Base-by-base conservation (phyloP, 2,888 invertebrate species). In the Agonopterix subpropinquella region DNA sequence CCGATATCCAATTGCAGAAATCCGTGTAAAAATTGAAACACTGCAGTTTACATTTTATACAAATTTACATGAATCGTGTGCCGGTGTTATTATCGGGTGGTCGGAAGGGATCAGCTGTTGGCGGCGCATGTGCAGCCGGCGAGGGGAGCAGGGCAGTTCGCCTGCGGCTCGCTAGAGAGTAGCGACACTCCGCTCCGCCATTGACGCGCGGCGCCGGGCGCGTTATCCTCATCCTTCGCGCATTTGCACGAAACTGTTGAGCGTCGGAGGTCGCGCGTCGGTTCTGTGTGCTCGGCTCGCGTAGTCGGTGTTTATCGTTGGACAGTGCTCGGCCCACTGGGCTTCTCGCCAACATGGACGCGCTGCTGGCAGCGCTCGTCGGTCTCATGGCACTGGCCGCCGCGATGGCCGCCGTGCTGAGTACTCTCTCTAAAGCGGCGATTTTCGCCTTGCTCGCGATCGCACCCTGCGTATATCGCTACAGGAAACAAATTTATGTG, bases 381-480 rank as follows among this genome's bases (percentile, higher is more conserved):
- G 85, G 84, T 61, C 77, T 89, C 55, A 87, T 89, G 89, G 89
- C 84, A 75, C 72, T 86, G 70, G 88, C 87, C 59, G 88, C 86
- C 67, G 84, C 86, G 70, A 90, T 89, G 88, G 89, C 89, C 73
- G 89, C 85, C 67, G 79, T 90, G 64, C 90, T 92, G 62, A 89
- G 89, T 69, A 89, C 92, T 56, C 84, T 93, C 53, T 83, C 94
- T 43, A 92, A 94, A 80, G 92, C 92, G 73, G 93, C 94, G 57
- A 93, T 94, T 75, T 93, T 95, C 53, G 89, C 94, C 51, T 70
- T 89, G 41, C 87, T 89, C 59, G 86, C 88, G 52, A 79, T 89
- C 66, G 85, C 87, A 59, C 86, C 91, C 57, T 86, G 90, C 63
- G 74, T 90, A 56, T 89, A 89, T 71, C 82, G 86, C 59, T 89